A percentile compares a stretch with the other conserved stretches of the same genome.
phyloP scores from a whole-genome alignment of 2,888 invertebrate species.

The Caenorhabditis sulstoni region DNA sequence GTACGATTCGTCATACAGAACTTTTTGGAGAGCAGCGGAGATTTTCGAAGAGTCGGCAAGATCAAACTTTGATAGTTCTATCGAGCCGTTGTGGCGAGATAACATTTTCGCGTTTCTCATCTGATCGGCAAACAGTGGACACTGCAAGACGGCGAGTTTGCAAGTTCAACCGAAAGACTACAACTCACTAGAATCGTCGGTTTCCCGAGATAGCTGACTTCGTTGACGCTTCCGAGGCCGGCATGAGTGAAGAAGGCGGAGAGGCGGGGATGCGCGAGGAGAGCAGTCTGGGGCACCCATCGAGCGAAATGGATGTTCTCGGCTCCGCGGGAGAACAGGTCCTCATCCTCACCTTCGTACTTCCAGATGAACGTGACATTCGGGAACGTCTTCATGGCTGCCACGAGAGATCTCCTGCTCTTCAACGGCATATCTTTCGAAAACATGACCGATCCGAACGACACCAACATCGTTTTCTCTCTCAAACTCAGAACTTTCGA shows the following conservation, averaged over 20 bases:
- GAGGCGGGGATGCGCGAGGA: constrained; percentile 31
- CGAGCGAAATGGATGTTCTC: constrained; percentile 40
- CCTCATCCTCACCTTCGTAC: constrained; percentile 42
- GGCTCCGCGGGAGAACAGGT: constrained; percentile 2
- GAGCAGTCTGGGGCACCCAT: constrained; percentile 59
- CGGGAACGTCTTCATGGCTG: constrained; percentile 26
- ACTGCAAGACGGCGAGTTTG: constrained; percentile 1
- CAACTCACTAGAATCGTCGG: constrained; percentile 30
- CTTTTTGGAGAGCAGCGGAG: neutral
- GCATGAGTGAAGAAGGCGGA: constrained; percentile 56
- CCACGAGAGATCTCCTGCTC: constrained; percentile 2
- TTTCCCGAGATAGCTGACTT: constrained; percentile 51
- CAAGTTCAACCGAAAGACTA: too few relatives aligned
- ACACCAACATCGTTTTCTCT: constrained; percentile 32
- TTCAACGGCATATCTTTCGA: constrained; percentile 40
- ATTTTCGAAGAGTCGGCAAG: neutral
- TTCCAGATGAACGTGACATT: constrained; percentile 59
- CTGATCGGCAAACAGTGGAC: constrained; percentile 42
- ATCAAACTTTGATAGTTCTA: constrained; percentile 22
- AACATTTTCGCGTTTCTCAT: constrained; percentile 31
- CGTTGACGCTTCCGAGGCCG: constrained; percentile 57
- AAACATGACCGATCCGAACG: constrained; percentile 36
- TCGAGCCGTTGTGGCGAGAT: constrained; percentile 4
- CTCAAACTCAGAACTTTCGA: constrained; percentile 15
- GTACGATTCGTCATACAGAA: too few relatives aligned